Evolutionary conservation across 2,888 invertebrate genomes (phyloP).

Genomic region (Parapristionchus giblindavisi): DNA sequence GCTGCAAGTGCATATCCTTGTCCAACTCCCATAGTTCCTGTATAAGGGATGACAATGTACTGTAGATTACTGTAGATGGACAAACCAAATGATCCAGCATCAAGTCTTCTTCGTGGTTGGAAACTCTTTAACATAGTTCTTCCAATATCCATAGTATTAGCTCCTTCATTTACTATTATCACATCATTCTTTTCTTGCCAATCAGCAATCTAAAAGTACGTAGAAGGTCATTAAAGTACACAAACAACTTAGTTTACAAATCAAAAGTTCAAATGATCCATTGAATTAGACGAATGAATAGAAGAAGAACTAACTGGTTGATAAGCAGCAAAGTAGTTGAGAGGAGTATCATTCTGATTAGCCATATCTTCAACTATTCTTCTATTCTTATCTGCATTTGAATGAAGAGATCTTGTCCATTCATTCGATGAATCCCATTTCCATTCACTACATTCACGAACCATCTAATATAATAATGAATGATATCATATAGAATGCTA

Average conservation of each 20-base stretch:
- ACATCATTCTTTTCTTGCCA: slow-evolving; percentile 74
- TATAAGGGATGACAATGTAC: neutral
- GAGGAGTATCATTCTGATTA: slow-evolving; percentile 79
- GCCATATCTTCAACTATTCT: slow-evolving; percentile 76
- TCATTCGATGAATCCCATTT: slow-evolving; percentile 46
- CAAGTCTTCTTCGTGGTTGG: slow-evolving; percentile 74
- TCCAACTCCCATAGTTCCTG: slow-evolving; percentile 65
- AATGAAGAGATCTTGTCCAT: slow-evolving; percentile 54
- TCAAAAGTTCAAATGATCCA: neutral
- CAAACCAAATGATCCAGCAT: slow-evolving; percentile 90
- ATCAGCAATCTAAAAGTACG: slow-evolving; percentile 57
- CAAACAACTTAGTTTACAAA: neutral
- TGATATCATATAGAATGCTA: neutral
- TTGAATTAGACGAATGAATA: neutral
- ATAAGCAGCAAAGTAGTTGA: slow-evolving; percentile 93
- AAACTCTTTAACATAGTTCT: slow-evolving; percentile 78
- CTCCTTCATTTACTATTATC: slow-evolving; percentile 93
- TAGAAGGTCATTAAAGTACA: neutral
- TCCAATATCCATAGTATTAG: slow-evolving; percentile 98
- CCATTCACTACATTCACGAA: slow-evolving; percentile 49
- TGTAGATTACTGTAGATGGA: neutral
- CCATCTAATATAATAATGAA: neutral
- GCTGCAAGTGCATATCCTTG: slow-evolving; percentile 77
- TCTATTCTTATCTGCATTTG: slow-evolving; percentile 57
- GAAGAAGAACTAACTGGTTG: slow-evolving; percentile 76